Evolutionary conservation across 37 sponge, comb jelly and placozoan genomes (phyloP), one percentile per base, ranked within the genome.

Genomic region (Amphimedon queenslandica): DNA sequence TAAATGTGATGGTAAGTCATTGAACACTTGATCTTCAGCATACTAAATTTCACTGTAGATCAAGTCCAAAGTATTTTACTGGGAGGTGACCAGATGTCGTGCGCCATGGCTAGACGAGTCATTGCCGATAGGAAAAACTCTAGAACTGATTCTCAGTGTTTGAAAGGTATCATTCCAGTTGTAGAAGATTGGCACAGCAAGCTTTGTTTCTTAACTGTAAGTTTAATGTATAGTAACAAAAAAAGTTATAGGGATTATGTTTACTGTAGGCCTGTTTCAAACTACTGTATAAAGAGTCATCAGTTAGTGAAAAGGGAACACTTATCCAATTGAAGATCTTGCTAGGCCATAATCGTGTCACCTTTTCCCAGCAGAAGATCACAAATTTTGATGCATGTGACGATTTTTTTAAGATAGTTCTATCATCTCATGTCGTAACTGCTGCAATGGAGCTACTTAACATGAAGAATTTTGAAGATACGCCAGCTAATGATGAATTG

Each of bases 121-220:
- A 69, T 71, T 4, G 31, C 23, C 32, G 47, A 32, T 11, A 35
- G 72, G 28, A 36, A 42, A 6, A 80, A 70, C 57, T 42, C 39
- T 31, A n/a, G 11, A 24, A 41, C 13, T 43, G 58, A 60, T 20
- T 63, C 32, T 18, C n/a, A 40, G 20, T 37, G 57, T 18, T 40
- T 71, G n/a, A 8, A 55, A 41, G 80, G 80, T 23, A 55, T 80
- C 39, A 40, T 75, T 6, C 63, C 72, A 30, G 66, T 80, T 57
- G 65, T 63, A 58, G 82, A 73, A 37, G 75, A 81, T 32, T 81
- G 82, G 82, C 82, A 81, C 34, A 43, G 66, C 23, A 70, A 53
- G 51, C 56, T 66, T 11, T 35, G 29, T 25, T 27, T 63, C 2
- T 24, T 67, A 25, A 24, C 18, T n/a, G 68, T 77, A 57, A 70